phyloP scores from a whole-genome alignment of 92 coral and sea anemone species.

The Plumapathes pennacea region DNA sequence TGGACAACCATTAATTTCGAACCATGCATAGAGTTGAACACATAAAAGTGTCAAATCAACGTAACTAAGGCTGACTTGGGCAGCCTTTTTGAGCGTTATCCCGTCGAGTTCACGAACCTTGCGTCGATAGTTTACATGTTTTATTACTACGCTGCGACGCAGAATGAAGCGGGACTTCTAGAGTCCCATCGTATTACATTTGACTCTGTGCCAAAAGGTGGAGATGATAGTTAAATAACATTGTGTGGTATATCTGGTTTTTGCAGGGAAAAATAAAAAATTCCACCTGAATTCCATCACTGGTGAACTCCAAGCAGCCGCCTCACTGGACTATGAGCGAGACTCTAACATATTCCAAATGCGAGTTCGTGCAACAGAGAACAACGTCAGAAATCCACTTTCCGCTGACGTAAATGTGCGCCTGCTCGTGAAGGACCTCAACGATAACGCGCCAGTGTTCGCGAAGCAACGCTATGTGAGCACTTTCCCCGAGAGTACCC shows the following conservation, averaged over 20 bases:
- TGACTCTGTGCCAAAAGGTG: too few relatives aligned
- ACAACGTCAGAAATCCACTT: slow-evolving; percentile 34
- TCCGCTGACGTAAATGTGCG: slow-evolving; percentile 70
- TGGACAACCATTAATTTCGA: too few relatives aligned
- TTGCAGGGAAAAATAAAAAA: slow-evolving; percentile 50
- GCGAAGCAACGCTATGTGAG: slow-evolving; percentile 61
- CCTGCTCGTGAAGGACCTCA: slow-evolving; percentile 70
- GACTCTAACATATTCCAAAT: slow-evolving; percentile 64
- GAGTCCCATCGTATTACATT: too few relatives aligned
- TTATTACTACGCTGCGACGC: too few relatives aligned
- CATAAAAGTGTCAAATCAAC: too few relatives aligned
- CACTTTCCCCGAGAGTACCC: slow-evolving; percentile 91
- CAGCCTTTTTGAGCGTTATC: too few relatives aligned
- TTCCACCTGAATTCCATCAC: slow-evolving; percentile 74
- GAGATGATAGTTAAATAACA: too few relatives aligned
- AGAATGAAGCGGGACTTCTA: too few relatives aligned
- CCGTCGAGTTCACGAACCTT: too few relatives aligned
- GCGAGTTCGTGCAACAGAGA: slow-evolving; percentile 61
- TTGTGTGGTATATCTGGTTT: background rate
- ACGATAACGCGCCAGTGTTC: slow-evolving; percentile 89
- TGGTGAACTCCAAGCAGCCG: slow-evolving; percentile 70
- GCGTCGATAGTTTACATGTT: too few relatives aligned
- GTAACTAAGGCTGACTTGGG: too few relatives aligned
- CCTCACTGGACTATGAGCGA: slow-evolving; percentile 80
- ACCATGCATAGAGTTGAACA: too few relatives aligned